Conservation (phyloP, 2,113 vertebrate genomes). For the Candoia aspera region DNA sequence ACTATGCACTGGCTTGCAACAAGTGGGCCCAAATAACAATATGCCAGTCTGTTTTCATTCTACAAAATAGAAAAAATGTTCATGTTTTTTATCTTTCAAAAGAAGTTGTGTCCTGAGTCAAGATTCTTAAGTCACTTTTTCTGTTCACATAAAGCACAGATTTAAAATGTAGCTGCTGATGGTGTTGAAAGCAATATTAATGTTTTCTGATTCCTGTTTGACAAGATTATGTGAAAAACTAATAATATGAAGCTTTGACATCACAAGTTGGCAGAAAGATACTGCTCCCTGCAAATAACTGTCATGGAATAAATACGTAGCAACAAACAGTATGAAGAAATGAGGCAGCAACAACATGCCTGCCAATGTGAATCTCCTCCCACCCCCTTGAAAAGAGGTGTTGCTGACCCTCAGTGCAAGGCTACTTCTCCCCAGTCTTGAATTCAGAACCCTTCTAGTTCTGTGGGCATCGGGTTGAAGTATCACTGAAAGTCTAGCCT, state of each 20-base stretch:
- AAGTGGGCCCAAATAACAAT: constrained; percentile 53
- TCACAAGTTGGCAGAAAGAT: neutral
- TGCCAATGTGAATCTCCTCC: neutral
- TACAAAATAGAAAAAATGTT: constrained; percentile 45
- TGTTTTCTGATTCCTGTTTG: constrained; percentile 55
- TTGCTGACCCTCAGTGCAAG: neutral
- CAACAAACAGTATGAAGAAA: neutral
- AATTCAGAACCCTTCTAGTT: neutral
- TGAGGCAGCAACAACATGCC: neutral
- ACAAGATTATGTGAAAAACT: constrained; percentile 39
- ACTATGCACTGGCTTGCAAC: constrained; percentile 72
- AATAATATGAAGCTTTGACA: constrained; percentile 8
- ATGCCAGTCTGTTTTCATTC: constrained; percentile 58
- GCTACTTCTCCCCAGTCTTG: neutral
- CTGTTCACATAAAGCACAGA: constrained; percentile 48
- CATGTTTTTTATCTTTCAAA: constrained; percentile 56
- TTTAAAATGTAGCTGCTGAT: constrained; percentile 45
- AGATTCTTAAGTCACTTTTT: constrained; percentile 37
- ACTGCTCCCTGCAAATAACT: neutral
- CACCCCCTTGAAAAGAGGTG: neutral
- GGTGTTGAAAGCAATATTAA: constrained; percentile 69
- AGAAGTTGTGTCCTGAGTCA: constrained; percentile 35
- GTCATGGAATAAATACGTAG: neutral
- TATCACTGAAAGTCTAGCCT: neutral
- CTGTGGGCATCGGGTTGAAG: neutral